Percentiles rank a stretch among this genome's conserved stretches.
Conservation (phyloP, 2,888 invertebrate genomes). For the Andrena trimmerana region DNA sequence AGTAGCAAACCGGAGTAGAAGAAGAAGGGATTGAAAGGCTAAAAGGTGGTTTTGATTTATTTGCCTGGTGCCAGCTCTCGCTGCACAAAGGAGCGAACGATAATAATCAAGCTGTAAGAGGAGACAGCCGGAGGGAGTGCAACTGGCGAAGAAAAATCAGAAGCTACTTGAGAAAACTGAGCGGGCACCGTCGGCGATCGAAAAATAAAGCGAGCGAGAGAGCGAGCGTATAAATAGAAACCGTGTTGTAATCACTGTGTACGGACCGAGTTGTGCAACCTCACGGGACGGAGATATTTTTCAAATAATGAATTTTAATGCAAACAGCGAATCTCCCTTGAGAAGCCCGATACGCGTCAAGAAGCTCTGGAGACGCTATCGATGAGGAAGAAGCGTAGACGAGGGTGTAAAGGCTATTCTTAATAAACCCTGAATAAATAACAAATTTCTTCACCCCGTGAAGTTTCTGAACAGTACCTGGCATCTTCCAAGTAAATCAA, state of each 20-base stretch:
- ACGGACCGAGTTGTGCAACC: neutral
- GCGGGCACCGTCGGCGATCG: neutral
- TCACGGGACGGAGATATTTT: neutral
- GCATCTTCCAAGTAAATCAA: neutral
- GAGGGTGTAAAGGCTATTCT: too few species aligned
- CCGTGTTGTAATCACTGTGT: neutral
- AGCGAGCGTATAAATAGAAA: constrained; percentile 37
- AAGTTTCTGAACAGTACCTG: too few species aligned
- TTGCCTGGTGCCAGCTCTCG: constrained; percentile 20
- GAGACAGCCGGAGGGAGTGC: neutral
- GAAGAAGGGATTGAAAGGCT: constrained; percentile 11
- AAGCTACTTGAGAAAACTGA: constrained; percentile 38
- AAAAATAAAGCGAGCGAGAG: constrained; percentile 7
- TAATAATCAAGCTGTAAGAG: constrained; percentile 37
- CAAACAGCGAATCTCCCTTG: too few species aligned
- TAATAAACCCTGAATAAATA: neutral
- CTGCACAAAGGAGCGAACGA: constrained; percentile 35
- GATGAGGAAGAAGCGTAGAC: neutral
- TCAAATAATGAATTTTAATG: neutral
- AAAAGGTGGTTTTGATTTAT: constrained; percentile 36
- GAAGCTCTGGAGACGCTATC: neutral
- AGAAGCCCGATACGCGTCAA: neutral
- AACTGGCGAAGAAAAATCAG: constrained; percentile 23
- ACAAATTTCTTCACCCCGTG: too few species aligned
- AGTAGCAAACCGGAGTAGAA: neutral